Base-by-base conservation (phyloP, 1,140 invertebrate genomes). In the Choristoneura fumiferana region DNA sequence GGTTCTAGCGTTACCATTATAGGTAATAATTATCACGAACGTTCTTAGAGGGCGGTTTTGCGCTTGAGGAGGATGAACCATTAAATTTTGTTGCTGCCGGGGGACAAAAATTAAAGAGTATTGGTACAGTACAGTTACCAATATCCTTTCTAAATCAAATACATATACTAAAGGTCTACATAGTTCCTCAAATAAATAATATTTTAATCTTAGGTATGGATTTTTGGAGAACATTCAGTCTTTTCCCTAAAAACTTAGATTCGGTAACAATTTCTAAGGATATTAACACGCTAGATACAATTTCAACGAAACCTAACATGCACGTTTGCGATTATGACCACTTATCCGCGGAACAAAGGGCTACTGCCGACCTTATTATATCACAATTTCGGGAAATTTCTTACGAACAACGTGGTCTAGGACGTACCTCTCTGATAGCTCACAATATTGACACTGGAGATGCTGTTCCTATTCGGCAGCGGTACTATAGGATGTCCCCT, bases 311-410 rank as follows among this genome's bases (percentile, higher is more conserved):
- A 18, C 12, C 18, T 9, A 13, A 35, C 29, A 13, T 9, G 3
- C n/a, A 56, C 15, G 2, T 56, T 8, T 56, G 39, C 38, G 18
- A 6, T 33, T 61, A 68, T 45, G 43, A 58, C 2, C 22, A 52
- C 8, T 36, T 65, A 14, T 8, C 54, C 36, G 14, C 49, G 12
- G 3, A 18, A 9, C 58, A 66, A 58, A 58, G 58, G 14, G 1
- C 13, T 36, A 60, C 43, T 5, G 62, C 62, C 29, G 60, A 69
- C 38, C 9, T 53, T 12, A 13, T 69, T 1, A 61, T 67, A 1
- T 14, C 52, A 3, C 43, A 67, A 37, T 69, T 64, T 62, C 14
- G 36, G 2, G 29, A 60, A 5, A 73, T 73, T 33, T 69, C 70
- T 1, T 67, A 52, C n/a, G n/a, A n/a, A n/a, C n/a, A n/a, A n/a